These are phyloP conservation scores for Drosophila eugracilis DNA, from an alignment of 1,140 invertebrate genomes.

Conservation along the genomic window DNA sequence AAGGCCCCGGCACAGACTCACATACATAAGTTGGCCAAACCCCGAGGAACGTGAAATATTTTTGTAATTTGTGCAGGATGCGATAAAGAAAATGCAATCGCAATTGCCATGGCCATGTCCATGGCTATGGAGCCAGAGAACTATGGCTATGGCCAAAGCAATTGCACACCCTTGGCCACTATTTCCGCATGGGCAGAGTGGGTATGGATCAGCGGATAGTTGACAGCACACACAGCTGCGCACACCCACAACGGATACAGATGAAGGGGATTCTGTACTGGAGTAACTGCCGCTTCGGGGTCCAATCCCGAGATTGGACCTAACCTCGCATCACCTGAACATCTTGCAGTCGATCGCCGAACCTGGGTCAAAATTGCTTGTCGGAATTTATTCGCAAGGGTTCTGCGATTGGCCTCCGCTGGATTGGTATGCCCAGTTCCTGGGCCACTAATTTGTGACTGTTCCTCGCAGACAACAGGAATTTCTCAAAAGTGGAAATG, in stretches of 20 bases:
- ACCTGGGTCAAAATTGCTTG: constrained; percentile 55
- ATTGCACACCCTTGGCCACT: constrained; percentile 40
- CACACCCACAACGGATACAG: constrained; percentile 49
- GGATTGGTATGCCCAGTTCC: constrained; percentile 23
- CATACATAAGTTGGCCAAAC: constrained; percentile 26
- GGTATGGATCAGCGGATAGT: constrained; percentile 46
- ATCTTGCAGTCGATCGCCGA: constrained; percentile 15
- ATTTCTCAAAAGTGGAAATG: constrained; percentile 62
- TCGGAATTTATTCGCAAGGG: constrained; percentile 70
- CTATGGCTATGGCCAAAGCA: constrained; percentile 18
- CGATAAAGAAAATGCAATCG: constrained; percentile 70
- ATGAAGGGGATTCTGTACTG: background rate
- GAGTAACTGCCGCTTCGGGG: constrained; percentile 39
- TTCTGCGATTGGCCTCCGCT: constrained; percentile 27
- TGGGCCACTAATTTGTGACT: constrained; percentile 65
- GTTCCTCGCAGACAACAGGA: constrained; percentile 54
- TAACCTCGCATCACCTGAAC: constrained; percentile 58
- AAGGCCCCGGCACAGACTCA: constrained; percentile 22
- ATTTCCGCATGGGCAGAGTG: constrained; percentile 52
- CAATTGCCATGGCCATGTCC: constrained; percentile 16
- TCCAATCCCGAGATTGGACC: constrained; percentile 25
- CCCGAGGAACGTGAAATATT: constrained; percentile 61
- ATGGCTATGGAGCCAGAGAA: no score
- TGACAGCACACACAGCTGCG: constrained; percentile 54
- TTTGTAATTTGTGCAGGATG: constrained; percentile 70